phyloP scores from a whole-genome alignment of 2,113 vertebrate species.

The Telmatochromis bifrenatus region DNA sequence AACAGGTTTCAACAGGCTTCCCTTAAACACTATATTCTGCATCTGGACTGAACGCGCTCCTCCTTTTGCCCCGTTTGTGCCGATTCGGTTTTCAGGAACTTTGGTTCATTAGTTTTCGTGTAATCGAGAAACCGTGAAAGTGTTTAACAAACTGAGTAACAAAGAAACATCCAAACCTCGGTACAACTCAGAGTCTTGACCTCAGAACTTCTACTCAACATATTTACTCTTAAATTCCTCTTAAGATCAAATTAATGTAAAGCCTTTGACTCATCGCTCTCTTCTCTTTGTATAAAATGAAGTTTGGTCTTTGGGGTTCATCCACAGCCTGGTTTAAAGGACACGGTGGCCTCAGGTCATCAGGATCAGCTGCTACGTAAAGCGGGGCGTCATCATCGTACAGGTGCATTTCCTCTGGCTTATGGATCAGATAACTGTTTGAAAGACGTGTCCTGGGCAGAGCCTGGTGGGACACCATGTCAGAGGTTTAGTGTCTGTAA shows the following conservation, averaged over 20 bases:
- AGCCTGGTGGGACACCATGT: not conserved
- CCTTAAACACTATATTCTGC: fast-evolving
- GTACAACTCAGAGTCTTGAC: not conserved
- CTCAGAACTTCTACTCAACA: not conserved
- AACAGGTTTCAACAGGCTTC: not conserved
- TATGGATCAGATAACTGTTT: not conserved
- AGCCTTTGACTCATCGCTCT: not conserved
- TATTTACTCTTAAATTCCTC: not conserved
- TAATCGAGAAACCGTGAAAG: not conserved
- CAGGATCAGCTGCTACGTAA: not conserved
- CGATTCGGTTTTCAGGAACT: fast-evolving
- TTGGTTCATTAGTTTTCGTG: fast-evolving
- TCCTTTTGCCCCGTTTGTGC: not conserved
- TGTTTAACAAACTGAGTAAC: not conserved
- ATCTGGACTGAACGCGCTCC: fast-evolving
- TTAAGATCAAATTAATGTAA: not conserved
- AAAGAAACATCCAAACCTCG: not conserved
- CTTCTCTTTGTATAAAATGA: not conserved
- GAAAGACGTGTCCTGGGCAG: not conserved
- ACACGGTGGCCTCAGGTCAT: not conserved
- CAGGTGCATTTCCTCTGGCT: fast-evolving
- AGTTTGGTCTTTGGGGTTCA: not conserved
- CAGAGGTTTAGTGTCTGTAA: not conserved
- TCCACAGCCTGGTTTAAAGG: not conserved
- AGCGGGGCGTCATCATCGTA: not conserved